Conservation (phyloP, 2,113 vertebrate species). For the Peromyscus polionotus region DNA sequence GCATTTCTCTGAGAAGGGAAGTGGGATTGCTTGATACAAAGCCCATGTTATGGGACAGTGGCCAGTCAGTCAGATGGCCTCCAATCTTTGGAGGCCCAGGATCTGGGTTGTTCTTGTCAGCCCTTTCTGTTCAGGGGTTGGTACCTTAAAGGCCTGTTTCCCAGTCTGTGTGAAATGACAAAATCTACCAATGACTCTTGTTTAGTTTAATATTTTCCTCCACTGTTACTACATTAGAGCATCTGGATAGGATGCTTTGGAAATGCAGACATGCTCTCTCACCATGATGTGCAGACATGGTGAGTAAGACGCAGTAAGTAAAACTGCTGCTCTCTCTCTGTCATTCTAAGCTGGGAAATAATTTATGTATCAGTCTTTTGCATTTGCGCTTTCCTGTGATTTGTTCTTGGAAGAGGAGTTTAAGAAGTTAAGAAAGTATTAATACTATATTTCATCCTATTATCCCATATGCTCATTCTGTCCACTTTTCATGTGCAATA, state of each 20-base stretch:
- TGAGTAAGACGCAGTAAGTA: neutral
- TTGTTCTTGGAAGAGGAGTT: neutral
- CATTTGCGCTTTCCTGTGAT: neutral
- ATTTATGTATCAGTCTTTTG: neutral
- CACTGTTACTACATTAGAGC: neutral
- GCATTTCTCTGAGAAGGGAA: neutral
- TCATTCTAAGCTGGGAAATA: neutral
- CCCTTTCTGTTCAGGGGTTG: neutral
- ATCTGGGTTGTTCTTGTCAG: neutral
- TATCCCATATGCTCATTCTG: neutral
- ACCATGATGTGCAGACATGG: fast-evolving
- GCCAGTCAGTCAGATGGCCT: neutral
- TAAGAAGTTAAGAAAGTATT: neutral
- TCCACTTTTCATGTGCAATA: neutral
- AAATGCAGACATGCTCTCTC: neutral
- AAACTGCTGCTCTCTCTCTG: too few species aligned
- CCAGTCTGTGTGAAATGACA: neutral
- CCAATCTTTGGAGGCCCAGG: neutral
- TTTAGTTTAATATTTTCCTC: neutral
- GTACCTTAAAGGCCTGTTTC: neutral
- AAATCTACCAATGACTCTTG: neutral
- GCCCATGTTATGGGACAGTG: neutral
- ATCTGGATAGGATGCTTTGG: neutral
- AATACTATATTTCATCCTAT: neutral
- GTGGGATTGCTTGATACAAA: neutral